These are phyloP conservation scores for Ophiodon elongatus DNA, from an alignment of 2,113 vertebrate species.

Conservation along the genomic window DNA sequence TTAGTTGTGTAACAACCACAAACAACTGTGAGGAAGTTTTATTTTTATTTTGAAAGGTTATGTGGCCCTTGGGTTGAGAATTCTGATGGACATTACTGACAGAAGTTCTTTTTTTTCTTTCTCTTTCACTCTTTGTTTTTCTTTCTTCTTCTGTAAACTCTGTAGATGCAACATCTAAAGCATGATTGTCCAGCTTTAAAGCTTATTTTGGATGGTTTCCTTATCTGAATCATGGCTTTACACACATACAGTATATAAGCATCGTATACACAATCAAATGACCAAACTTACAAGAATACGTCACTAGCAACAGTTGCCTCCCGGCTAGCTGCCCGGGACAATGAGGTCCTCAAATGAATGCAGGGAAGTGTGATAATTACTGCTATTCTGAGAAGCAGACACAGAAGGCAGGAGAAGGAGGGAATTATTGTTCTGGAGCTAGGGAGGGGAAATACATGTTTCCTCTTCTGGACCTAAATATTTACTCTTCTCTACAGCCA, in stretches of 20 bases:
- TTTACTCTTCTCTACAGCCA: constrained; percentile 77
- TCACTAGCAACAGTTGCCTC: constrained; percentile 21
- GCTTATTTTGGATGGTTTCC: background rate
- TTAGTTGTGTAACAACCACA: background rate
- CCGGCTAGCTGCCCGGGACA: constrained; percentile 60
- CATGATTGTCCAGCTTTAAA: background rate
- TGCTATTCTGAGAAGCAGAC: constrained; percentile 80
- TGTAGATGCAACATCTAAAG: background rate
- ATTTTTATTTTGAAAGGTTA: background rate
- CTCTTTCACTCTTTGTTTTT: background rate
- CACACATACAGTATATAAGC: background rate
- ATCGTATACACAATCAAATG: constrained; percentile 2
- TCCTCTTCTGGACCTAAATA: constrained; percentile 81
- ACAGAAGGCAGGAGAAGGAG: constrained; percentile 70
- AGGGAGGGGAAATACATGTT: constrained; percentile 85
- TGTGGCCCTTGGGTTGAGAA: background rate
- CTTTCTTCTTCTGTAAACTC: background rate
- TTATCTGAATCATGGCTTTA: background rate
- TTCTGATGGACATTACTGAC: background rate
- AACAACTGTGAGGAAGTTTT: background rate
- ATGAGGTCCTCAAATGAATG: constrained; percentile 82
- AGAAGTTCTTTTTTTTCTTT: background rate
- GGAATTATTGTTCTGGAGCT: constrained; percentile 82
- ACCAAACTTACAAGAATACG: constrained; percentile 29
- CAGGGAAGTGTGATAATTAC: constrained; percentile 89